Conservation (phyloP, 2,888 invertebrate genomes). For the Phlogophora meticulosa region DNA sequence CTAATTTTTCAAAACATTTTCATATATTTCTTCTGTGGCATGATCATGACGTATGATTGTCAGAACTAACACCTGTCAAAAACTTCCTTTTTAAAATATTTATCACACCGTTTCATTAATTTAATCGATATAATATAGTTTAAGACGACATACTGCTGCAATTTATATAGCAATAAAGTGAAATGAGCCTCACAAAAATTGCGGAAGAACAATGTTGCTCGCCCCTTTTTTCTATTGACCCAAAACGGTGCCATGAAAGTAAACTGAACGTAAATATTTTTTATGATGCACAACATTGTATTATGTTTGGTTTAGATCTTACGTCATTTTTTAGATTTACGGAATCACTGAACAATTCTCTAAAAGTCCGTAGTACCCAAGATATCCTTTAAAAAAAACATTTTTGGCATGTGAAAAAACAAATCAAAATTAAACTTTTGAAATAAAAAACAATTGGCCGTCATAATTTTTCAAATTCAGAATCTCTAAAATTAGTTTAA, state of each 20-base stretch:
- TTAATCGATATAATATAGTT: no score
- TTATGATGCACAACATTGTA: conserved; percentile 22
- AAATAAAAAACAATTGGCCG: no score
- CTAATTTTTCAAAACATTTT: no score
- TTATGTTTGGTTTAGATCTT: neutral
- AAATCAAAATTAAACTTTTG: no score
- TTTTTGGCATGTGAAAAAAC: no score
- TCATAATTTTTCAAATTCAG: no score
- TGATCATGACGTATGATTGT: no score
- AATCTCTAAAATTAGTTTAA: no score
- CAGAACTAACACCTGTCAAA: no score
- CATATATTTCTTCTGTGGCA: no score
- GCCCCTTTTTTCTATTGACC: conserved; percentile 36
- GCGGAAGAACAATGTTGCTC: conserved; percentile 18
- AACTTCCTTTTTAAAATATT: neutral
- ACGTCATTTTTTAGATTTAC: neutral
- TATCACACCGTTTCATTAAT: neutral
- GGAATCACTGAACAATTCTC: neutral
- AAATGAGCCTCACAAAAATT: conserved; percentile 17
- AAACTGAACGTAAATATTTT: conserved; percentile 18
- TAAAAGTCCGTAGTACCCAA: no score
- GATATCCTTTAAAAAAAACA: no score
- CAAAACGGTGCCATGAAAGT: conserved; percentile 20
- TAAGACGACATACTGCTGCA: conserved; percentile 7
- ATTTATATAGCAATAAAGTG: conserved; percentile 13